Conservation (phyloP, 1,140 invertebrate genomes). For the Pinna nobilis region DNA sequence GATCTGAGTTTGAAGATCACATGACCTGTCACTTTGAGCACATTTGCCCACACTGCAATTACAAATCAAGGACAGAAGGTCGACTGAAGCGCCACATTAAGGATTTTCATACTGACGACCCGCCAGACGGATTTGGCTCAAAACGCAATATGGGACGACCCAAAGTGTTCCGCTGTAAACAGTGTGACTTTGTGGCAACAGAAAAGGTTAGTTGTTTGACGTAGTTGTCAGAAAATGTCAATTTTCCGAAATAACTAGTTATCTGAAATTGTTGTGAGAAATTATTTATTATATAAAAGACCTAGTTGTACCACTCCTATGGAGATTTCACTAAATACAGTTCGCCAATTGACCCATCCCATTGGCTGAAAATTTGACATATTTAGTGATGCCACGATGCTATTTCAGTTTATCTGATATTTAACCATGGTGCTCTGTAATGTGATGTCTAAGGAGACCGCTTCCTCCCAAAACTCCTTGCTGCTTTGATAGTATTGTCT, state of each 20-base stretch:
- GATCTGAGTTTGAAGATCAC: slow-evolving; percentile 75
- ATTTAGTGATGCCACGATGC: too few relatives aligned
- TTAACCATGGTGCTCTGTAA: too few relatives aligned
- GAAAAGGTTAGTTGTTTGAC: slow-evolving; percentile 80
- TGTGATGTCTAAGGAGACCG: too few relatives aligned
- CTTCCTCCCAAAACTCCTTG: too few relatives aligned
- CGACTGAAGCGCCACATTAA: slow-evolving; percentile 79
- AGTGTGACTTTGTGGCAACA: slow-evolving; percentile 88
- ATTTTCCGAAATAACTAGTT: background rate
- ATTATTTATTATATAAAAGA: background rate
- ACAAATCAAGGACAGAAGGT: slow-evolving; percentile 78
- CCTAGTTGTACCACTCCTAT: too few relatives aligned
- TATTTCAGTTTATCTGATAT: too few relatives aligned
- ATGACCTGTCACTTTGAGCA: slow-evolving; percentile 77
- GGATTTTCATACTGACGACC: slow-evolving; percentile 78
- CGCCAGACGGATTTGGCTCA: slow-evolving; percentile 86
- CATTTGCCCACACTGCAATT: slow-evolving; percentile 77
- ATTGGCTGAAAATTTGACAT: too few relatives aligned
- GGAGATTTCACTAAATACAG: too few relatives aligned
- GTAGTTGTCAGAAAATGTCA: background rate
- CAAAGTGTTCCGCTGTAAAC: slow-evolving; percentile 94
- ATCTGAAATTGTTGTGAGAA: background rate
- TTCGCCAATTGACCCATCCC: too few relatives aligned
- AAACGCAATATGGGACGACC: slow-evolving; percentile 67
- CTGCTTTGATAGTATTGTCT: too few relatives aligned